Evolutionary conservation across 2,797 vertebrate species (phyloP).

Genomic region (Cossypha dichroa): DNA sequence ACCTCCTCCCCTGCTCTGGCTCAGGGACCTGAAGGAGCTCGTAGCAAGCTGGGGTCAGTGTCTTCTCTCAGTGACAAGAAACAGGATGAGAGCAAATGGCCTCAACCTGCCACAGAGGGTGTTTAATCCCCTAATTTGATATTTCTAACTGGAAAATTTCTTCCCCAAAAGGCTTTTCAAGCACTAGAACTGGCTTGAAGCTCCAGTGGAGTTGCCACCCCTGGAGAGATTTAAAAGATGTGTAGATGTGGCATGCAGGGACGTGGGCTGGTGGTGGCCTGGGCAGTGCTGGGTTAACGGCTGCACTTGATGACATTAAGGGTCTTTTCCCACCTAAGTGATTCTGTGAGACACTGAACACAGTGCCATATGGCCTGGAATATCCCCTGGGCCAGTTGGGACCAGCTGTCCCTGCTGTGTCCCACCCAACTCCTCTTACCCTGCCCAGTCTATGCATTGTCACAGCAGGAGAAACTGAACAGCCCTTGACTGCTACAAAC

Average conservation of each 20-base stretch:
- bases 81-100: background rate
- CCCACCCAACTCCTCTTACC: background rate
- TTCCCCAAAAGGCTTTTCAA: background rate
- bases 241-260: background rate
- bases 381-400: background rate
- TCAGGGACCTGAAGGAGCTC: background rate
- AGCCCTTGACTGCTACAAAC: background rate
- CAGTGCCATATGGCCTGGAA: background rate
- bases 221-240: background rate
- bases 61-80: background rate
- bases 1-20: background rate
- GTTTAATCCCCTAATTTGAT: background rate
- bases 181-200: background rate
- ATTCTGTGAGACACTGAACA: background rate
- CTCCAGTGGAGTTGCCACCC: too few relatives aligned
- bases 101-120: background rate
- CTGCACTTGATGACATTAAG: background rate
- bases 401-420: background rate
- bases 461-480: background rate
- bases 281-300: background rate
- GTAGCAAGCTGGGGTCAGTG: background rate
- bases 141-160: background rate
- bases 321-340: background rate
- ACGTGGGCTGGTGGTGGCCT: background rate
- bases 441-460: rapidly evolving